Conservation (phyloP, 1,140 invertebrate genomes). For the Panonychus citri region DNA sequence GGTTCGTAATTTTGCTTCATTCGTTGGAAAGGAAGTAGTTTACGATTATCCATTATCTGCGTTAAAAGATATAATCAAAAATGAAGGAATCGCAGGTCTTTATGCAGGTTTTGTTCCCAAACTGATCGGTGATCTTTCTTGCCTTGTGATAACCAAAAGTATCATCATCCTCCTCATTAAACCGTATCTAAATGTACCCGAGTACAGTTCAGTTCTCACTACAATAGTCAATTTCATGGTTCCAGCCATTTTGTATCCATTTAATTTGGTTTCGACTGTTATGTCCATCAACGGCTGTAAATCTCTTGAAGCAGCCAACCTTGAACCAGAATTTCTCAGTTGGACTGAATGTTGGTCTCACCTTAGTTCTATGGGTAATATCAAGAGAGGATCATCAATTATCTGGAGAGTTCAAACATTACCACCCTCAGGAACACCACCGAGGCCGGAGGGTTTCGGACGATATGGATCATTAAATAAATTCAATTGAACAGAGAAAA, state of each 20-base stretch:
- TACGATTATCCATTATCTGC: constrained; percentile 2
- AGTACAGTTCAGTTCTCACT: no score
- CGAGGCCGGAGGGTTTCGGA: neutral
- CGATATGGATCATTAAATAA: neutral
- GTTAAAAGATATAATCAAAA: neutral
- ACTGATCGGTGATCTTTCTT: constrained; percentile 2
- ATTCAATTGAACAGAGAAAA: no score
- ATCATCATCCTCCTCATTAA: neutral
- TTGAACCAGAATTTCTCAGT: constrained; percentile 40
- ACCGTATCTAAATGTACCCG: neutral
- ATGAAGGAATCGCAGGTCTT: constrained; percentile 5
- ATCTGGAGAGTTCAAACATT: no score
- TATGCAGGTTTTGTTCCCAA: constrained; percentile 9
- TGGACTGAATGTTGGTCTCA: constrained; percentile 60
- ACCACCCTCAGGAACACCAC: neutral
- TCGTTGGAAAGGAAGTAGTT: constrained; percentile 9
- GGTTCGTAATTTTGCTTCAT: constrained; percentile 5
- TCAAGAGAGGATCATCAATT: constrained; percentile 10
- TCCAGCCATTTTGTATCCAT: constrained; percentile 47
- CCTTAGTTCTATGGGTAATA: constrained; percentile 22
- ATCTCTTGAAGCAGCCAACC: constrained; percentile 1
- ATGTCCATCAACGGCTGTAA: constrained; percentile 44
- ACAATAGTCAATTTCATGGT: constrained; percentile 3
- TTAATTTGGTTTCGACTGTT: constrained; percentile 61
- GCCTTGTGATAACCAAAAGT: constrained; percentile 1